Conservation (phyloP, 2,797 vertebrate species). For the Cottoperca gobio region DNA sequence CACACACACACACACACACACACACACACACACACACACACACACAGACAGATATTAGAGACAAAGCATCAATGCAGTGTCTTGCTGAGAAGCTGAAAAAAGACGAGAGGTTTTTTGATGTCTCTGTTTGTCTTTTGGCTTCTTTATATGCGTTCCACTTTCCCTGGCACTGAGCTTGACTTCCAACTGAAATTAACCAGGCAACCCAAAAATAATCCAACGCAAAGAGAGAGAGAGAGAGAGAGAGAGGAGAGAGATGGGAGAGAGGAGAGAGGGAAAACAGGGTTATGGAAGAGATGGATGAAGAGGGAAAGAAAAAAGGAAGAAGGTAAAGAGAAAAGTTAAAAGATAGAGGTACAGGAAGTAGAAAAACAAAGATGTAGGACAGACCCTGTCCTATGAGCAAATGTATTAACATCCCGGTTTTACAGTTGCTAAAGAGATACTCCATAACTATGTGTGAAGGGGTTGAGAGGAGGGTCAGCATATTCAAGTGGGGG, state of each 20-base stretch:
- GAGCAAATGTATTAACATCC: constrained; percentile 43
- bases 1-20: constrained; percentile 3
- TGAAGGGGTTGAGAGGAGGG: not conserved
- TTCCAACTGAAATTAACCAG: constrained; percentile 80
- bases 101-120: constrained; percentile 69
- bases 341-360: constrained; percentile 31
- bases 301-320: constrained; percentile 4
- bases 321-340: not conserved
- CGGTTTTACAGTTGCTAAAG: constrained; percentile 26
- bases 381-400: constrained; percentile 13
- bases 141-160: constrained; percentile 76
- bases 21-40: not conserved
- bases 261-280: constrained; percentile 1
- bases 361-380: constrained; percentile 18
- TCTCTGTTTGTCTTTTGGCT: constrained; percentile 75
- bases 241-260: constrained; percentile 4
- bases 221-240: constrained; percentile 51
- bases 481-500: not conserved
- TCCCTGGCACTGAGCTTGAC: constrained; percentile 78
- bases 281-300: constrained; percentile 15
- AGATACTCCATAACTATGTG: constrained; percentile 20
- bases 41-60: constrained; percentile 9
- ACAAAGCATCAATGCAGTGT: constrained; percentile 40
- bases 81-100: constrained; percentile 63
- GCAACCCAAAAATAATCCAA: constrained; percentile 79